Evolutionary conservation across 2,797 vertebrate species (phyloP).

Genomic region (Coendou prehensilis): DNA sequence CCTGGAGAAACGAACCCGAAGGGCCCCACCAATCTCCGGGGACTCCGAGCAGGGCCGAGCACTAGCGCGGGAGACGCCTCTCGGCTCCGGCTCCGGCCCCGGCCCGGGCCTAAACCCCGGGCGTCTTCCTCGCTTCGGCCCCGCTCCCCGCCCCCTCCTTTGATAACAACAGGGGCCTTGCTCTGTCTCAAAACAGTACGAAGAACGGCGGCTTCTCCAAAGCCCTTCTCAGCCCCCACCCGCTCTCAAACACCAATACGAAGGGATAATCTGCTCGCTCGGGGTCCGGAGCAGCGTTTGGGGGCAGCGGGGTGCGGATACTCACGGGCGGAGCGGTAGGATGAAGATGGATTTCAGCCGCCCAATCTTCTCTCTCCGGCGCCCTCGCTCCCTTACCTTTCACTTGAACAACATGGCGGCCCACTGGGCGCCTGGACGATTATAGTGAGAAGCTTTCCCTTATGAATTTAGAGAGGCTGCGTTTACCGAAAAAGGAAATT

Average conservation of each 20-base stretch:
- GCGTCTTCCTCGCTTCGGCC: constrained; percentile 73
- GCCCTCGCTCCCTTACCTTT: constrained; percentile 93
- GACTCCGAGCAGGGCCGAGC: constrained; percentile 60
- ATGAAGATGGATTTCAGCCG: constrained; percentile 98
- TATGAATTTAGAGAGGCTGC: neutral
- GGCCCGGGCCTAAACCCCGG: constrained; percentile 47
- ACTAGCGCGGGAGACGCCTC: constrained; percentile 76
- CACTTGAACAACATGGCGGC: constrained; percentile 99
- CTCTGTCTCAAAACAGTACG: constrained; percentile 94
- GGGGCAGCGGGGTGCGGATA: constrained; percentile 85
- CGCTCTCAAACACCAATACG: constrained; percentile 85
- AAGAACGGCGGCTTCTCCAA: constrained; percentile 89
- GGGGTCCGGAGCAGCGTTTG: constrained; percentile 73
- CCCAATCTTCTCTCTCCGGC: constrained; percentile 91
- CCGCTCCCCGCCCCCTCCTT: constrained; percentile 83
- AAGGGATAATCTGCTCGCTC: constrained; percentile 71
- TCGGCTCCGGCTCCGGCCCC: neutral
- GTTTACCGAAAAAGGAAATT: neutral
- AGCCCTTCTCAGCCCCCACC: constrained; percentile 85
- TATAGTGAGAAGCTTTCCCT: neutral
- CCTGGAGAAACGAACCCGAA: constrained; percentile 70
- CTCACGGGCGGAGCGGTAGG: constrained; percentile 99
- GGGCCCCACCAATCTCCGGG: constrained; percentile 63
- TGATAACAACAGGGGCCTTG: constrained; percentile 97
- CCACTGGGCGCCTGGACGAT: constrained; percentile 87